Evolutionary conservation across 2,797 vertebrate species (phyloP), one percentile per base, ranked within the genome.

Genomic region (Eutrigla gurnardus): DNA sequence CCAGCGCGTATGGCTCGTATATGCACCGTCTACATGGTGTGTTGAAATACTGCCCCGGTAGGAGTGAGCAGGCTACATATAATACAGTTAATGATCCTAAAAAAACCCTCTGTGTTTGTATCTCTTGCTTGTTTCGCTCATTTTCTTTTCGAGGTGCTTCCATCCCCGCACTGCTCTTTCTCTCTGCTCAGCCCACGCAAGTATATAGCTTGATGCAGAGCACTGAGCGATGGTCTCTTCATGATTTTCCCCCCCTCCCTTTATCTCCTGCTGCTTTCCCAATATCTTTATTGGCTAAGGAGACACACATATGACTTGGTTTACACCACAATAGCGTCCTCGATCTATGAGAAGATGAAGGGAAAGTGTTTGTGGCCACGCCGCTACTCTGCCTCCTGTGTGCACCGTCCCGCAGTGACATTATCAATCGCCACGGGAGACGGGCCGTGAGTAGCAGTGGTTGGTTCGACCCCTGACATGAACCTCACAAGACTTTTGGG

Each of bases 141-240:
- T 75, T 69, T 66, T 69, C 49, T 54, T 67, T 67, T 62, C 63
- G 53, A 70, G 62, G 77, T 45, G 25, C 63, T 68, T 76, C 63
- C 55, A 66, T 67, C 62, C 9, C 69, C 33, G 12, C 47, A 2
- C 40, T 49, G 53, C 69, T 64, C 50, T 49, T 15, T 66, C 32
- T 67, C 60, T 64, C 39, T 42, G 42, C 61, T 82, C 72, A 71
- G 68, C 66, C 65, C 75, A 83, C 77, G 72, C 84, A 62, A 76
- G 74, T 53, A 42, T 78, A 15, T 17, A 60, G 61, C 70, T 47
- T 59, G 71, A 67, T 73, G 43, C 72, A 75, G 63, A 79, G 70
- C 75, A 9, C 42, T 37, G 72, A 80, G 66, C 53, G 70, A 59
- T 4, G 0, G 54, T 2, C 57, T 80, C 75, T 65, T 68, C 64